Percentiles rank a stretch among this genome's conserved stretches.
Conservation (phyloP, 1,140 invertebrate species). For the Aplysia californica region DNA sequence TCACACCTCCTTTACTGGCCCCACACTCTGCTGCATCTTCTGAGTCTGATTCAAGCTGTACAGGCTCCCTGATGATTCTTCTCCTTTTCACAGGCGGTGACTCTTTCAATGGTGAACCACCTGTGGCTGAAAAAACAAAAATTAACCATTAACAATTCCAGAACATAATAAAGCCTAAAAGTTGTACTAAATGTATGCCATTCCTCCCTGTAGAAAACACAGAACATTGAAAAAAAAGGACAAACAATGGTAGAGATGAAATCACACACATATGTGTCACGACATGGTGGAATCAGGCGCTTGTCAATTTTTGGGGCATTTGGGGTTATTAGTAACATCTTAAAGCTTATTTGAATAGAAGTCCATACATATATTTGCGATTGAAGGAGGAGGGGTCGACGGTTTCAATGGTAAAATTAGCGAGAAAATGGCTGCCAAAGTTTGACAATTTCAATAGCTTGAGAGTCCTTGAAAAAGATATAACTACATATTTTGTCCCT, state of each 20-base stretch:
- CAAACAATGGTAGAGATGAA: not conserved
- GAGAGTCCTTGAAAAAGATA: no score
- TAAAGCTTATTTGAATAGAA: no score
- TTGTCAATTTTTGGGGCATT: no score
- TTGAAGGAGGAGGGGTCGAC: no score
- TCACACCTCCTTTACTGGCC: constrained; percentile 24
- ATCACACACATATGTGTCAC: not conserved
- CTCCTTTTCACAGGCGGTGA: constrained; percentile 6
- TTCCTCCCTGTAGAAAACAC: not conserved
- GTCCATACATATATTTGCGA: no score
- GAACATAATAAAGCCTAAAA: not conserved
- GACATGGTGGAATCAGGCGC: no score
- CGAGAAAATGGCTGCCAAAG: no score
- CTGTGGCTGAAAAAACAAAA: not conserved
- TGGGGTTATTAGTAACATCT: no score
- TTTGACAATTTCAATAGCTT: no score
- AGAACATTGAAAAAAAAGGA: not conserved
- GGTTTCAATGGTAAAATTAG: no score
- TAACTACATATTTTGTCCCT: no score
- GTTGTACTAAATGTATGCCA: not conserved
- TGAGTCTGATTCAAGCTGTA: constrained; percentile 32
- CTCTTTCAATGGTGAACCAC: not conserved
- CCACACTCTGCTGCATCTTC: constrained; percentile 20
- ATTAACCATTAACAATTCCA: not conserved
- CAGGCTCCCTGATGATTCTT: constrained; percentile 10